Percentiles rank a stretch among this genome's conserved stretches.
Conservation (phyloP, 1,140 invertebrate genomes). For the Atopsyche davidsoni region DNA sequence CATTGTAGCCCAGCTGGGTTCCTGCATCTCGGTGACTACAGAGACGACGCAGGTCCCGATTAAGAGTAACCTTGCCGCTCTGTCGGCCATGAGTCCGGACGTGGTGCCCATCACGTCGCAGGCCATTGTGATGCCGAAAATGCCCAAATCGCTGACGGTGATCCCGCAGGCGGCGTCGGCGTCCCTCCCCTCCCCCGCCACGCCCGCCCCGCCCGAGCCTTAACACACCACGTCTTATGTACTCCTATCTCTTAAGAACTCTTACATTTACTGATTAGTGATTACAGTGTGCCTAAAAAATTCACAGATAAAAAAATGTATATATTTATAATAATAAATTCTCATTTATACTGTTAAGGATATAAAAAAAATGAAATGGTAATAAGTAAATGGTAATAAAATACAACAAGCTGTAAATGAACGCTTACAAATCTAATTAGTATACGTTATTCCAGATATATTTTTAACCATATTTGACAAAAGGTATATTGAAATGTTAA, state of each 20-base stretch:
- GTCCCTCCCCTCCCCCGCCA: conserved; percentile 7
- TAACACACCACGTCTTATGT: conserved; percentile 33
- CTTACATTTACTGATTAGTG: conserved; percentile 34
- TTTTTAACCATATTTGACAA: conserved; percentile 31
- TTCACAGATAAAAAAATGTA: conserved; percentile 20
- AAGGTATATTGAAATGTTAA: conserved; percentile 31
- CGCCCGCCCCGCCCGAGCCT: conserved; percentile 36
- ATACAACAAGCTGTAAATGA: conserved; percentile 24
- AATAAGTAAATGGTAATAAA: conserved; percentile 9
- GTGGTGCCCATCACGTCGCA: conserved; percentile 26
- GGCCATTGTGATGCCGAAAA: conserved; percentile 56
- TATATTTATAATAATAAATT: conserved; percentile 27
- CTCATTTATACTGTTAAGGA: conserved; percentile 23
- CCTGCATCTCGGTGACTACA: conserved; percentile 35
- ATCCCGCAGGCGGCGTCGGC: conserved; percentile 58
- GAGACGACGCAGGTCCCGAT: conserved; percentile 29
- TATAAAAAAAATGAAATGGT: conserved; percentile 4
- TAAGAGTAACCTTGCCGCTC: conserved; percentile 22
- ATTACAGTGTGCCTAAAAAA: conserved; percentile 31
- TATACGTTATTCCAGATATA: conserved; percentile 32
- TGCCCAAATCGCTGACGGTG: conserved; percentile 68
- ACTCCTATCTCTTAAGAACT: conserved; percentile 22
- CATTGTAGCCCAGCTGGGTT: conserved; percentile 29
- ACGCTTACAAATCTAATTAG: conserved; percentile 29
- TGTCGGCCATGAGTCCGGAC: conserved; percentile 13